These are phyloP conservation scores for Drosophila sordidula DNA, from an alignment of 2,888 invertebrate species.

Conservation along the genomic window DNA sequence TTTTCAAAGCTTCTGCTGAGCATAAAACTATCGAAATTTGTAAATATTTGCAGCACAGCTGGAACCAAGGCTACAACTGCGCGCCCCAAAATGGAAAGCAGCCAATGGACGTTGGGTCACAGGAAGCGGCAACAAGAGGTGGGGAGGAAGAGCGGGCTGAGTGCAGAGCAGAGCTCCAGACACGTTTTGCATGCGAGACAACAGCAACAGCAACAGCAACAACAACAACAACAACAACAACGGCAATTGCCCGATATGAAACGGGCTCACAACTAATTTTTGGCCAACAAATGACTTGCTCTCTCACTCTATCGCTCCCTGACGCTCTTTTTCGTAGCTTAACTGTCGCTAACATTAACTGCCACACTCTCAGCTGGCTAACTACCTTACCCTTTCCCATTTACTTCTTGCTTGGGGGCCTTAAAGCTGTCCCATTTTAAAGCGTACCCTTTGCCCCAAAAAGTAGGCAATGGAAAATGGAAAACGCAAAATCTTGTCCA, in stretches of 20 bases:
- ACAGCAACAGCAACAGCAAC: slow-evolving; percentile 11
- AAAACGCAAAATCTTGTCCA: slow-evolving; percentile 7
- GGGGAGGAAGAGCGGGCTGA: not conserved
- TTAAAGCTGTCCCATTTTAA: slow-evolving; percentile 8
- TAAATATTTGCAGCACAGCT: slow-evolving; percentile 5
- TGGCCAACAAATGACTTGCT: slow-evolving; percentile 71
- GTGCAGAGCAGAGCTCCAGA: slow-evolving; percentile 36
- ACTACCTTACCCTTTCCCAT: too few species aligned
- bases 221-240: slow-evolving; percentile 35
- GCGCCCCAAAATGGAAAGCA: not conserved
- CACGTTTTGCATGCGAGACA: slow-evolving; percentile 48
- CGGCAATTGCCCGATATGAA: slow-evolving; percentile 64
- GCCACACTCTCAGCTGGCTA: too few species aligned
- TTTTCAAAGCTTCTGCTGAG: not conserved
- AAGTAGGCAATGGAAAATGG: slow-evolving; percentile 44
- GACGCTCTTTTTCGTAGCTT: not conserved
- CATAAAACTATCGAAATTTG: not conserved
- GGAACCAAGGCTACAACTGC: slow-evolving; percentile 3
- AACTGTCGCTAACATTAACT: not conserved
- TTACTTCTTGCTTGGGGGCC: too few species aligned
- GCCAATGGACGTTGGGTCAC: slow-evolving; percentile 46
- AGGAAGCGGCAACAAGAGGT: slow-evolving; percentile 50
- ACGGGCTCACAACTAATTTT: slow-evolving; percentile 72
- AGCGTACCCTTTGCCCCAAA: slow-evolving; percentile 12
- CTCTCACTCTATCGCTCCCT: not conserved